Conservation (phyloP, 2,888 invertebrate species). For the Ellobium chinense region DNA sequence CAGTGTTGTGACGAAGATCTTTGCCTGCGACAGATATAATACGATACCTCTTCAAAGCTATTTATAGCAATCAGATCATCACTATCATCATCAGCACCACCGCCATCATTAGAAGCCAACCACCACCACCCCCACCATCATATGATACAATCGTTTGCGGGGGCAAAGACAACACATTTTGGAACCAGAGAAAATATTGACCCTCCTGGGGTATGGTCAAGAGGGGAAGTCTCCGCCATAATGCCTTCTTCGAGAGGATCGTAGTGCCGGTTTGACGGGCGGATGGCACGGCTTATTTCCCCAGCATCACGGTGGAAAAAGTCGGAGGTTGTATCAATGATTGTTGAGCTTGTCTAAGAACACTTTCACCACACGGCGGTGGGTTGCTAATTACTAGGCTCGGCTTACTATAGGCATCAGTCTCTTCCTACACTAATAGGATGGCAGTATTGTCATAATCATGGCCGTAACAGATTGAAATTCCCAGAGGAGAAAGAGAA, state of each 20-base stretch:
- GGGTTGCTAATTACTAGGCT: slow-evolving; percentile 16
- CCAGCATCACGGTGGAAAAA: not conserved
- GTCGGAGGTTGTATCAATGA: slow-evolving; percentile 27
- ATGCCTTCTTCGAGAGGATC: not conserved
- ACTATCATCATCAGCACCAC: too few relatives aligned
- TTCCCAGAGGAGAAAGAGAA: not conserved
- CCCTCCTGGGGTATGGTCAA: not conserved
- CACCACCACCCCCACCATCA: too few relatives aligned
- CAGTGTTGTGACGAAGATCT: too few relatives aligned
- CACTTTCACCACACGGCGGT: not conserved
- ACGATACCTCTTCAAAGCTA: too few relatives aligned
- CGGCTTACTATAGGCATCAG: not conserved
- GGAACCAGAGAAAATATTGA: slow-evolving; percentile 9
- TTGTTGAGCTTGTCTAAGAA: not conserved
- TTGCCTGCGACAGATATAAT: too few relatives aligned
- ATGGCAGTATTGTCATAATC: too few relatives aligned
- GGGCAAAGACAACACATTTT: slow-evolving; percentile 13
- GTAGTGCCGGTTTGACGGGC: not conserved
- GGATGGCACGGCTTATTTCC: slow-evolving; percentile 9
- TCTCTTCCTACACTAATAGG: too few relatives aligned
- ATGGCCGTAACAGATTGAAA: too few relatives aligned
- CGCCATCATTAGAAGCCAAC: too few relatives aligned
- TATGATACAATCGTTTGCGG: not conserved
- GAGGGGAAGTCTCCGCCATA: not conserved
- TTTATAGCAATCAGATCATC: too few relatives aligned